Base-by-base conservation (phyloP, 1,140 invertebrate genomes). In the Bilobella aurantiaca region DNA sequence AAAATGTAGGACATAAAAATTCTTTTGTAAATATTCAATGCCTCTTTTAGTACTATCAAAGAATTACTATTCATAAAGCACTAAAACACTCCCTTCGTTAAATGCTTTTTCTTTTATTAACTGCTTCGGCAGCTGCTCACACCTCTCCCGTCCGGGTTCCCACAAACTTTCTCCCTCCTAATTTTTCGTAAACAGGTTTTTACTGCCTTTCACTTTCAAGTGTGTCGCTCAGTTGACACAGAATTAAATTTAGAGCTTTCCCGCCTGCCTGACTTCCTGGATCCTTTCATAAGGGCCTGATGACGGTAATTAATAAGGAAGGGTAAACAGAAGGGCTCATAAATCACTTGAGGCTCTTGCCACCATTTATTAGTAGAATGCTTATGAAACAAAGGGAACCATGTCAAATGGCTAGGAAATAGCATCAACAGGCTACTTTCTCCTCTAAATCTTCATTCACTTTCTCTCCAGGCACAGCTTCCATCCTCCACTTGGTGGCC, bases 401-500 rank as follows among this genome's bases (percentile, higher is more conserved):
- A n/a, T n/a, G 60, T 27, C 31, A 23, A 31, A 18, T 42, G 34
- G 34, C 8, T n/a, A n/a, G n/a, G n/a, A n/a, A n/a, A n/a, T n/a
- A n/a, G n/a, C n/a, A n/a, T n/a, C n/a, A n/a, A n/a, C n/a, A n/a
- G n/a, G n/a, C n/a, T n/a, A n/a, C n/a, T n/a, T n/a, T n/a, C n/a
- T n/a, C n/a, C n/a, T 42, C 34, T 42, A 42, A 42, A 42, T 42
- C 18, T 42, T 42, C 34, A 42, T 42, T 53, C n/a, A n/a, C n/a
- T 53, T 23, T 53, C 5, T 18, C 0, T 94, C 91, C 76, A 96
- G 49, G 93, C 78, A 95, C 93, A 1, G 91, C 92, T 3, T 93
- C 89, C 29, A 96, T 96, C 74, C 80, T 96, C 2, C 92, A 96
- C 79, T 82, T 96, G n/a, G 89, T 96, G 12, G 91, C 91, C 65